Evolutionary conservation across 2,797 vertebrate species (phyloP).

Genomic region (Lepidocolaptes lacrymiger): DNA sequence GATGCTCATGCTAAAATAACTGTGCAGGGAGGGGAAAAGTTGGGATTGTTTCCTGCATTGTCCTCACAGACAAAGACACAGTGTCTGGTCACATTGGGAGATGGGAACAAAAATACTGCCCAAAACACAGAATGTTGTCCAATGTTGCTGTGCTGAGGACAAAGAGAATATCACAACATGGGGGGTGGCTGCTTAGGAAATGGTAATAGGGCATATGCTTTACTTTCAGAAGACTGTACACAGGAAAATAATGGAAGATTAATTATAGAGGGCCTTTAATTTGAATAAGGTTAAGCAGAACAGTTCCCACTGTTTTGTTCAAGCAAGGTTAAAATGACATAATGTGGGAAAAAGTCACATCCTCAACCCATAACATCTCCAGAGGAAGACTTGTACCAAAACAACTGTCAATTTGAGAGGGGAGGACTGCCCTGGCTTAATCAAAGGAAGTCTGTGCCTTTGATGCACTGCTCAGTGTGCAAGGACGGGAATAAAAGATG

Average conservation of each 20-base stretch:
- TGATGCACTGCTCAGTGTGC: constrained; percentile 13
- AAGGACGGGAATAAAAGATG: neutral
- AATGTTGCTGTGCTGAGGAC: neutral
- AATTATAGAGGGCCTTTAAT: neutral
- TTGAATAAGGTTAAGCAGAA: neutral
- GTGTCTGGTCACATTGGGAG: neutral
- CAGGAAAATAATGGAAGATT: neutral
- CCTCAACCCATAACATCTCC: neutral
- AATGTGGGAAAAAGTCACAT: neutral
- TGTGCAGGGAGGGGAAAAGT: neutral
- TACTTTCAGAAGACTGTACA: neutral
- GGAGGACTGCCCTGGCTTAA: neutral
- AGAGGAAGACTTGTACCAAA: neutral
- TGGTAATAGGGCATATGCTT: neutral
- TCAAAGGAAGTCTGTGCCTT: neutral
- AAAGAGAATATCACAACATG: neutral
- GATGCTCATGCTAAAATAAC: neutral
- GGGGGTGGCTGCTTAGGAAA: neutral
- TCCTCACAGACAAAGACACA: constrained; percentile 20
- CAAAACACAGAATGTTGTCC: neutral
- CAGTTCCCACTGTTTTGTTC: neutral
- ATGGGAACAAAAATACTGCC: neutral
- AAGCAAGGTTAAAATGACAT: neutral
- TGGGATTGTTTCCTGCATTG: neutral
- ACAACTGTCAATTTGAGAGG: neutral